Percentiles rank a stretch among this genome's conserved stretches.
Evolutionary conservation across 2,113 vertebrate species (phyloP).

Genomic region (Acrocephalus kingi): DNA sequence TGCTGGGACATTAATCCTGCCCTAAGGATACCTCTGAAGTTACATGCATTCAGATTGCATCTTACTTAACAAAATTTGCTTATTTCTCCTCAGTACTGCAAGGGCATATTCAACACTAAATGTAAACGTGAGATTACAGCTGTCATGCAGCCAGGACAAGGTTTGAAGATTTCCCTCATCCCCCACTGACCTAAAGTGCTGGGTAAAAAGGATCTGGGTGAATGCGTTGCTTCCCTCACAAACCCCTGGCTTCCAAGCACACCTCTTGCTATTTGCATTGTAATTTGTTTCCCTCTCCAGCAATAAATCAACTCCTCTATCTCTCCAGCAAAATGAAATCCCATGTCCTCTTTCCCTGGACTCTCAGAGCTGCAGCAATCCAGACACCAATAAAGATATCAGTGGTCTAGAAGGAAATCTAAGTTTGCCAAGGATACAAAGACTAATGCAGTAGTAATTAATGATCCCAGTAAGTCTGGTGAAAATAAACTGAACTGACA

Average conservation of each 20-base stretch:
- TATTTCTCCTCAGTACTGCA: not conserved
- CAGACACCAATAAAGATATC: conserved; percentile 13
- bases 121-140: conserved; percentile 15
- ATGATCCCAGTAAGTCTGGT: not conserved
- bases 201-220: not conserved
- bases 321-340: conserved; percentile 17
- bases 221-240: not conserved
- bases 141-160: not conserved
- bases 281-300: conserved; percentile 1
- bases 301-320: not conserved
- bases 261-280: not conserved
- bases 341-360: not conserved
- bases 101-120: not conserved
- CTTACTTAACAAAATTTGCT: not conserved
- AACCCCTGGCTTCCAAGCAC: not conserved
- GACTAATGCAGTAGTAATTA: conserved; percentile 1
- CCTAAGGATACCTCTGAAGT: conserved; percentile 1
- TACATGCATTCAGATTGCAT: not conserved
- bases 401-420: not conserved
- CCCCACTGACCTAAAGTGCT: not conserved
- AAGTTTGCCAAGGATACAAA: conserved; percentile 6
- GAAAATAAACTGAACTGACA: not conserved
- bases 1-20: conserved; percentile 22
- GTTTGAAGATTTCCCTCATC: not conserved
- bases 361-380: not conserved